Evolutionary conservation across 2,797 vertebrate species (phyloP).

Genomic region (Pseudomugil gertrudae): DNA sequence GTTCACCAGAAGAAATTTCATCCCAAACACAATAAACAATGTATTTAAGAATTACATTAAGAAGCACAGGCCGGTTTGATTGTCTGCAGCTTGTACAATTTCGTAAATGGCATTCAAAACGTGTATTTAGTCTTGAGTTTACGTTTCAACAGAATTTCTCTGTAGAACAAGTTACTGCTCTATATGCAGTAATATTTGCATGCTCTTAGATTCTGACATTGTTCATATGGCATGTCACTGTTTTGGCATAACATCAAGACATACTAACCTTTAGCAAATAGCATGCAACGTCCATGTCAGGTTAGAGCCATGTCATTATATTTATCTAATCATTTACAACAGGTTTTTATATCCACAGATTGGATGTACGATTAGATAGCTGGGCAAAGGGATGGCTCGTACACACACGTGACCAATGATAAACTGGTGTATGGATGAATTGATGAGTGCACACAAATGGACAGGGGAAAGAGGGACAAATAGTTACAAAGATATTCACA

Average conservation of each 20-base stretch:
- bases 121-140: conserved; percentile 37
- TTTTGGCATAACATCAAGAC: conserved; percentile 29
- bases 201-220: conserved; percentile 24
- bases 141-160: conserved; percentile 13
- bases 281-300: conserved; percentile 27
- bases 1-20: conserved; percentile 64
- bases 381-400: background rate
- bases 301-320: conserved; percentile 22
- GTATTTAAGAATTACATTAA: conserved; percentile 64
- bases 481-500: conserved; percentile 7
- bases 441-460: conserved; percentile 6
- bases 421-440: background rate
- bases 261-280: conserved; percentile 23
- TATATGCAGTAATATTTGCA: background rate
- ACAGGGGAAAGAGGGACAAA: conserved; percentile 10
- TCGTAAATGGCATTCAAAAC: conserved; percentile 61
- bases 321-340: conserved; percentile 9
- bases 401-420: background rate
- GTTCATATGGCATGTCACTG: background rate
- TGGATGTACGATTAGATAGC: conserved; percentile 19
- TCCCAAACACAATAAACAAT: conserved; percentile 59
- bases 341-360: conserved; percentile 14
- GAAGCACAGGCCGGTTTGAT: conserved; percentile 69
- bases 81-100: conserved; percentile 67
- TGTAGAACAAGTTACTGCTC: conserved; percentile 2